Conservation (phyloP, 2,888 invertebrate genomes). For the Pimpla rufipes region DNA sequence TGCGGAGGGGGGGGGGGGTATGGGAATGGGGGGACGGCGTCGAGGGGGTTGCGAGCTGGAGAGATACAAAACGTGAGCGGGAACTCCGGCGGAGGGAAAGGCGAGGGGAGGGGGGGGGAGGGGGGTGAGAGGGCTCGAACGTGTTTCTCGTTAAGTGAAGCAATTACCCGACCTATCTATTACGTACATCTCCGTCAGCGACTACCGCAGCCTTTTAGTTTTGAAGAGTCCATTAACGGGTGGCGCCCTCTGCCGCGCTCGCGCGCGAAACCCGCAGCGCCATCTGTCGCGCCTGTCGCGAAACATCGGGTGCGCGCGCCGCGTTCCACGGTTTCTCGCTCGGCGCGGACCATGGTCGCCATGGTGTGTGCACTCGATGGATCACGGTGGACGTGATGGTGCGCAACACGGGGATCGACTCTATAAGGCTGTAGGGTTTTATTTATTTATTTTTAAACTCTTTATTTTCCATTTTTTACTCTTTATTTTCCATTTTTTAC, state of each 20-base stretch:
- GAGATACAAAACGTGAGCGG: conserved; percentile 46
- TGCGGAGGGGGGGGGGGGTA: conserved; percentile 20
- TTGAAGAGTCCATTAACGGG: conserved; percentile 78
- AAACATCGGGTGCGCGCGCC: conserved; percentile 55
- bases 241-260: conserved; percentile 51
- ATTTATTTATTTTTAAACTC: too few relatives aligned
- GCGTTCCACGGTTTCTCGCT: conserved; percentile 35
- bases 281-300: conserved; percentile 28
- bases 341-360: neutral
- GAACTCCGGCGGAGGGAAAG: conserved; percentile 13
- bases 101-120: conserved; percentile 8
- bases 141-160: conserved; percentile 85
- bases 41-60: conserved; percentile 55
- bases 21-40: conserved; percentile 46
- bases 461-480: too few relatives aligned
- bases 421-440: too few relatives aligned
- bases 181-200: conserved; percentile 84
- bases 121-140: conserved; percentile 70
- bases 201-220: conserved; percentile 83
- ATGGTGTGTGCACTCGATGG: neutral
- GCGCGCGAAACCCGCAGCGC: conserved; percentile 20
- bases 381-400: too few relatives aligned
- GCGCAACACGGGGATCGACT: too few relatives aligned
- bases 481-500: too few relatives aligned
- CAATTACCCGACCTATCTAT: conserved; percentile 84